Evolutionary conservation across 2,797 vertebrate species (phyloP).

Genomic region (Tenualosa thibaudeaui): DNA sequence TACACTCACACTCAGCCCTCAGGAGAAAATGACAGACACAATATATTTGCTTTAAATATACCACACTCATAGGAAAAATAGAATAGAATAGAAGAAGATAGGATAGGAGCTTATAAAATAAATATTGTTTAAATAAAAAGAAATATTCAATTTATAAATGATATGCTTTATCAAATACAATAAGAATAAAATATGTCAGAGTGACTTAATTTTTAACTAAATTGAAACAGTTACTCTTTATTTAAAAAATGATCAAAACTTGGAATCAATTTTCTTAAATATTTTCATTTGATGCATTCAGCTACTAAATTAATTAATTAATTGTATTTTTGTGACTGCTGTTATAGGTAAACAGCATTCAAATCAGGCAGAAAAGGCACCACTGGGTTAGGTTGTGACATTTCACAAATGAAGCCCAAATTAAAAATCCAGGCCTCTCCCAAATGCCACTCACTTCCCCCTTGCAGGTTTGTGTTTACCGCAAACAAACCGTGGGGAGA

Average conservation of each 20-base stretch:
- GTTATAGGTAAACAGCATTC: not conserved
- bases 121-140: not conserved
- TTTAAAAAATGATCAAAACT: not conserved
- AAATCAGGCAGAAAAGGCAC: conserved; percentile 28
- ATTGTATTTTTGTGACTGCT: not conserved
- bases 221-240: not conserved
- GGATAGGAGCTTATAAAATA: too few species aligned
- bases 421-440: conserved; percentile 49
- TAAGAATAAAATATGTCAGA: not conserved
- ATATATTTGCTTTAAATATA: not conserved
- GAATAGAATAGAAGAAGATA: not conserved
- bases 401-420: conserved; percentile 54
- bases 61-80: not conserved
- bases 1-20: not conserved
- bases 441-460: conserved; percentile 56
- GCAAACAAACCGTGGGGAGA: conserved; percentile 49
- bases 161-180: not conserved
- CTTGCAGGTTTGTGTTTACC: conserved; percentile 52
- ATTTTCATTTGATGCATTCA: not conserved
- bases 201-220: not conserved
- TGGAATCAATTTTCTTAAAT: not conserved
- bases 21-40: not conserved
- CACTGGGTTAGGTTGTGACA: conserved; percentile 51
- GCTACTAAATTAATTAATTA: not conserved
- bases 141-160: not conserved